Base-by-base conservation (phyloP, 2,888 invertebrate genomes). In the Cataglyphis rosenhaueri region DNA sequence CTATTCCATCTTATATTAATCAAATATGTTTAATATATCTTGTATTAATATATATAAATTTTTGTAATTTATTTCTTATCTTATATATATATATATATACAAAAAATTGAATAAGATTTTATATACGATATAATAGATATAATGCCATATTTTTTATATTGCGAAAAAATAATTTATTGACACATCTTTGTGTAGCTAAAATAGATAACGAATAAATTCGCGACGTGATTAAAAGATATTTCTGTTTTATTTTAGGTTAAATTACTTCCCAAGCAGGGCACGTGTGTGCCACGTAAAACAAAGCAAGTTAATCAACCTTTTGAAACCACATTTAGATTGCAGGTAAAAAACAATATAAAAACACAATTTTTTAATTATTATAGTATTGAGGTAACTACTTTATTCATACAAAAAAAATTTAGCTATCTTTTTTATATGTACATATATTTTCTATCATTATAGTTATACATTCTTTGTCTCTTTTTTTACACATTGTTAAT, bases 281-380 rank as follows among this genome's bases (percentile, higher is more conserved):
- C 92, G 29, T 92, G 92, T 41, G 84, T 93, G 66, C 88, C 93
- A 55, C 91, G 91, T 64, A 94, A 94, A 89, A 86, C 88, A 38
- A 92, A 92, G 62, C 93, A 92, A 82, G 87, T 93, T 70, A 95
- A 95, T 91, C 96, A 96, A 91, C 96, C 96, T 8, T 96, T 96
- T 92, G 96, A 96, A 95, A 95, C 95, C 86, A 96, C 96, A 61
- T 96, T 96, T 92, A 94, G 96, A 91, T 92, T 96, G 79, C 95
- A 95, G 94, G 95, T 95, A 87, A 87, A 61, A n/a, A 15, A 48
- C 29, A 21, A 64, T 3, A 38, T 4, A 48, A 1, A n/a, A 6
- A n/a, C n/a, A 48, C 12, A 15, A 44, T 15, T n/a, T 52, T 52
- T 52, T n/a, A 48, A 48, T 48, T 52, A n/a, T n/a, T 48, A 48